Conservation (phyloP, 2,888 invertebrate species). For the Synergus japonicus region DNA sequence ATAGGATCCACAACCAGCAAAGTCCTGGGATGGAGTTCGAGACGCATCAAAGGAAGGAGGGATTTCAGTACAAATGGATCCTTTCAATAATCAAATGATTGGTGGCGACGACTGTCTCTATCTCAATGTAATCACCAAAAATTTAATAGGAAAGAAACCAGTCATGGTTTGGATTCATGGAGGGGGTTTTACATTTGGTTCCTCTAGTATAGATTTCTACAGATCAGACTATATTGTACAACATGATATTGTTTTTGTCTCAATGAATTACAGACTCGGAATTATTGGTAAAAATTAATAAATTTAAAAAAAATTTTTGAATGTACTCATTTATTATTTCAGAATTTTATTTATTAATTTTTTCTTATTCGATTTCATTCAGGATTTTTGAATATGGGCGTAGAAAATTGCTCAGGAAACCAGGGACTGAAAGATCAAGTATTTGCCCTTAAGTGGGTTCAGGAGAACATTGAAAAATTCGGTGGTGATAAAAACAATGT, state of each 20-base stretch:
- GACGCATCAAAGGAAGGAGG: conserved; percentile 67
- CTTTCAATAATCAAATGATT: neutral
- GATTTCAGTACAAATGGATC: conserved; percentile 6
- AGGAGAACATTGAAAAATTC: conserved; percentile 65
- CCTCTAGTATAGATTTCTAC: conserved; percentile 48
- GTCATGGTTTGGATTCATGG: conserved; percentile 65
- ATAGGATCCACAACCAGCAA: conserved; percentile 59
- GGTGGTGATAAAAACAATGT: conserved; percentile 68
- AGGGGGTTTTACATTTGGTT: conserved; percentile 57
- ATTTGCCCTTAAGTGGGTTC: conserved; percentile 65
- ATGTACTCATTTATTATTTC: neutral
- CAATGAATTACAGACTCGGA: conserved; percentile 59
- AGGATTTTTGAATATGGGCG: conserved; percentile 69
- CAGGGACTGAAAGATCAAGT: conserved; percentile 68
- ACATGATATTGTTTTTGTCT: conserved; percentile 58
- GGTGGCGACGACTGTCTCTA: conserved; percentile 62
- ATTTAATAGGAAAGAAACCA: conserved; percentile 51
- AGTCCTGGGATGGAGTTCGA: conserved; percentile 57
- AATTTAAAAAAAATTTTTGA: too few relatives aligned
- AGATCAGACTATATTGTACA: conserved; percentile 61
- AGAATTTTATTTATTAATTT: too few relatives aligned
- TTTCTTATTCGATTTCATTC: neutral
- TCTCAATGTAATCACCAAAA: conserved; percentile 57
- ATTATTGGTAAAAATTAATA: conserved; percentile 51
- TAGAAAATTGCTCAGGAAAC: conserved; percentile 67